Evolutionary conservation across 2,797 vertebrate species (phyloP), one percentile per base, ranked within the genome.

Genomic region (Siniperca obscura): DNA sequence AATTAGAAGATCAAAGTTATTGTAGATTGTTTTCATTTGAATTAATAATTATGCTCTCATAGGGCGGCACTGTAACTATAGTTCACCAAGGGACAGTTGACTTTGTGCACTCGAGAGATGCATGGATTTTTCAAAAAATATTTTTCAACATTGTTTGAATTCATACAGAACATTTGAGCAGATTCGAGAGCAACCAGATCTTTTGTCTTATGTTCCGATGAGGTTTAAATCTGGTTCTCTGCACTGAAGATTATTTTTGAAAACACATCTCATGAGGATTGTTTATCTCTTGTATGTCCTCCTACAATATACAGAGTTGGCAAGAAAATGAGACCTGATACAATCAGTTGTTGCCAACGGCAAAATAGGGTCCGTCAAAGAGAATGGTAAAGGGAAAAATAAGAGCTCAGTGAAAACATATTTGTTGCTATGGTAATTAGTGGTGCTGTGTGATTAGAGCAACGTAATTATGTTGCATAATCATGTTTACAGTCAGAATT

Each of bases 401-500:
- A 76, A 71, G 56, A 66, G 75, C 86, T 78, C 68, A 68, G 67
- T 82, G 73, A 89, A 89, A 84, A 86, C 86, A 82, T 82, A 90
- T 92, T 90, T 89, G 89, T 93, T 92, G 82, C 93, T 84, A 90
- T 94, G 91, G 88, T 90, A 92, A 94, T 95, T 94, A 92, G 82
- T 69, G 67, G 67, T 91, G 76, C 78, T 89, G 91, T 94, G 93
- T 95, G 91, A 96, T 94, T 92, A 93, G 88, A 87, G 74, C 76
- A 65, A 89, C 90, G 90, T 93, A 90, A 95, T 94, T 93, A 88
- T 52, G 56, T 94, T 93, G 89, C 91, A 89, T 94, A 94, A 95
- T 92, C 88, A 74, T 94, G 92, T 95, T 96, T 95, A 90, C 92
- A 89, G 86, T 93, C 84, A 91, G 84, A 94, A 94, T 90, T 74